phyloP scores from a whole-genome alignment of 2,888 invertebrate species.

The Sphecodes monilicornis region DNA sequence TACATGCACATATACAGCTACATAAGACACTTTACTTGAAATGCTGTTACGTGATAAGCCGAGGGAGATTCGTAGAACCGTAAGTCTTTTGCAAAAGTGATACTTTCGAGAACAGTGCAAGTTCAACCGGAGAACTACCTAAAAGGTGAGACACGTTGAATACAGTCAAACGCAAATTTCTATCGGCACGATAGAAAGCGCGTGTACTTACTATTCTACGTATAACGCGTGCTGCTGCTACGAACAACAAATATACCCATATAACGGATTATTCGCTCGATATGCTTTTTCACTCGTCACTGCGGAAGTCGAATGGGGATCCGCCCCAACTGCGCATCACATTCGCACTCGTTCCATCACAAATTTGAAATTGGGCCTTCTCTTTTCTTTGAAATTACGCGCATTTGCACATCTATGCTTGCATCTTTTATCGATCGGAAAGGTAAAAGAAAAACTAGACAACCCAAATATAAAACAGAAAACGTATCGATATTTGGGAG shows the following conservation, averaged over 20 bases:
- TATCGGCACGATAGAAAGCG: neutral
- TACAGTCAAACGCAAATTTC: neutral
- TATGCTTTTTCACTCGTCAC: neutral
- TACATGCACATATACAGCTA: too few species aligned
- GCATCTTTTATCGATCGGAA: too few species aligned
- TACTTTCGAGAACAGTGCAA: neutral
- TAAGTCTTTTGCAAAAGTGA: neutral
- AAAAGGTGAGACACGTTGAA: neutral
- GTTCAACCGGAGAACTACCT: neutral
- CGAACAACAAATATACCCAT: neutral
- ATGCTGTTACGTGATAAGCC: neutral
- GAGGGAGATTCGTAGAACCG: neutral
- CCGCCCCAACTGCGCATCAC: neutral
- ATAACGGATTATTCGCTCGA: neutral
- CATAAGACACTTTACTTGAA: neutral
- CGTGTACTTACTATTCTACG: too few species aligned
- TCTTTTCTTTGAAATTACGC: neutral
- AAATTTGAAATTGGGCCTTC: neutral
- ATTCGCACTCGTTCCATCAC: neutral
- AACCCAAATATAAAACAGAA: neutral
- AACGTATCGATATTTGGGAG: neutral
- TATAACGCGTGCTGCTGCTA: neutral
- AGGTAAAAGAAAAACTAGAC: neutral
- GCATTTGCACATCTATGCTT: too few species aligned
- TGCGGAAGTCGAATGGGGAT: constrained; percentile 7